Conservation (phyloP, 2,113 vertebrate species). For the Seriola dumerili region DNA sequence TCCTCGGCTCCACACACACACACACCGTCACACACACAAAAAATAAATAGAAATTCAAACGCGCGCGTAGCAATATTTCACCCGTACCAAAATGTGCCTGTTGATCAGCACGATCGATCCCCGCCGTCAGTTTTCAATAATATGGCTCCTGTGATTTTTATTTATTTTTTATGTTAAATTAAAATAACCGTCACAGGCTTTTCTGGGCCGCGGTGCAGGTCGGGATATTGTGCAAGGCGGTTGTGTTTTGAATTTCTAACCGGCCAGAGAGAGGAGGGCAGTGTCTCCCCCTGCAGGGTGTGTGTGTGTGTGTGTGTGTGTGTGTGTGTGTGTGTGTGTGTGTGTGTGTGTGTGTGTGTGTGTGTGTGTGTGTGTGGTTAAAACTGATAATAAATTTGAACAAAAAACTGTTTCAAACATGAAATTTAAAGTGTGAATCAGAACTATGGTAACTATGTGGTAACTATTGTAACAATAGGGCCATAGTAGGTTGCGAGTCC, state of each 20-base stretch:
- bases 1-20: conserved; percentile 57
- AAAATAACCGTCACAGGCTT: conserved; percentile 70
- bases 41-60: conserved; percentile 77
- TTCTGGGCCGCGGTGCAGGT: conserved; percentile 74
- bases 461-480: too few species aligned
- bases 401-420: too few species aligned
- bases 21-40: conserved; percentile 64
- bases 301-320: too few species aligned
- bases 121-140: conserved; percentile 26
- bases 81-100: conserved; percentile 52
- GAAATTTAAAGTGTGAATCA: too few species aligned
- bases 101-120: conserved; percentile 5
- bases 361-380: conserved; percentile 4
- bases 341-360: conserved; percentile 20
- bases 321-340: conserved; percentile 14
- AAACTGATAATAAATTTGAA: too few species aligned
- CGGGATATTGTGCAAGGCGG: conserved; percentile 70
- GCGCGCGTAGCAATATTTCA: conserved; percentile 37
- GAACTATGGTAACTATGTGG: too few species aligned
- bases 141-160: conserved; percentile 73
- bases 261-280: conserved; percentile 21
- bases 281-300: conserved; percentile 53
- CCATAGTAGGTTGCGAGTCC: too few species aligned
- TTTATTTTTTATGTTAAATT: conserved; percentile 78
- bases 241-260: conserved; percentile 78